Evolutionary conservation across 2,113 vertebrate genomes (phyloP).

Genomic region (Siniperca knerii): DNA sequence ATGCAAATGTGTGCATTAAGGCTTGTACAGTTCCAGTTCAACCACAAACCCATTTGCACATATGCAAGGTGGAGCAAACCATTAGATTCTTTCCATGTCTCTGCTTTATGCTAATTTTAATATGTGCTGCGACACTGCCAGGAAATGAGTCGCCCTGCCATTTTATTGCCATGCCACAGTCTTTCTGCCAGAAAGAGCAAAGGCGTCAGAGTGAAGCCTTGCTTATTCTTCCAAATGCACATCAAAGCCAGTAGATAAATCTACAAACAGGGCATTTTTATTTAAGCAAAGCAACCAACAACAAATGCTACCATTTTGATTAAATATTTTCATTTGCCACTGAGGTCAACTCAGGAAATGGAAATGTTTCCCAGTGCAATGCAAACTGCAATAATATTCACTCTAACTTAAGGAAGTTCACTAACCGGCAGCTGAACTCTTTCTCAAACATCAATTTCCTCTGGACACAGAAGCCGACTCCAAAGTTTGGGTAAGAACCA

Average conservation of each 20-base stretch:
- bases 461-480: constrained; percentile 36
- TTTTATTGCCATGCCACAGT: constrained; percentile 47
- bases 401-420: constrained; percentile 17
- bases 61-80: constrained; percentile 18
- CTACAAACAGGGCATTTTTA: background rate
- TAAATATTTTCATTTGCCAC: constrained; percentile 28
- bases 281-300: background rate
- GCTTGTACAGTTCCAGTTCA: background rate
- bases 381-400: constrained; percentile 19
- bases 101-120: constrained; percentile 55
- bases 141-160: constrained; percentile 51
- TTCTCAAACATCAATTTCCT: constrained; percentile 72
- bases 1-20: constrained; percentile 27
- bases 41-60: constrained; percentile 23
- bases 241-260: constrained; percentile 12
- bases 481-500: constrained; percentile 30
- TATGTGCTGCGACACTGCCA: constrained; percentile 45
- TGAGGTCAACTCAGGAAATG: background rate
- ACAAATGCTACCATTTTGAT: background rate
- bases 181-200: constrained; percentile 48
- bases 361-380: background rate
- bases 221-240: constrained; percentile 49
- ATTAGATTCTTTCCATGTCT: constrained; percentile 45
- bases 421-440: constrained; percentile 27
- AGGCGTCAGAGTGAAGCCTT: constrained; percentile 38